Evolutionary conservation across 1,140 invertebrate genomes (phyloP).

Genomic region (Brachystomella parvula): DNA sequence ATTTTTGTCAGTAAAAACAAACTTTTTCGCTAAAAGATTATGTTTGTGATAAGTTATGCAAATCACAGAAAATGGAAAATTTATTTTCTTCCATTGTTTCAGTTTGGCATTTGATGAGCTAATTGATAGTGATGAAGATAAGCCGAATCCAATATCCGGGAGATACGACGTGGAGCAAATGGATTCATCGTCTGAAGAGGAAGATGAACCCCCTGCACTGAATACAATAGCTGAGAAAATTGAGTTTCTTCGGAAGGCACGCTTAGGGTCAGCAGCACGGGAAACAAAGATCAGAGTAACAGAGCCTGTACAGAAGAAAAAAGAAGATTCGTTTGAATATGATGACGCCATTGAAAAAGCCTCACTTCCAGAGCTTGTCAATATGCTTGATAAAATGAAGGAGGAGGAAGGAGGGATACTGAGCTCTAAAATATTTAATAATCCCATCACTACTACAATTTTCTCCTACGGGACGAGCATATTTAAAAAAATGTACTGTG

Average conservation of each 20-base stretch:
- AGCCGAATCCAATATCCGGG: not conserved
- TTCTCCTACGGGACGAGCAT: not conserved
- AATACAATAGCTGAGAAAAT: not conserved
- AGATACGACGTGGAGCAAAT: not conserved
- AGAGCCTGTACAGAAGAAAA: not conserved
- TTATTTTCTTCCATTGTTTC: not conserved
- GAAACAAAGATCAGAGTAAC: not conserved
- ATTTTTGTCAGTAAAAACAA: too few species aligned
- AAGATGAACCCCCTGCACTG: not conserved
- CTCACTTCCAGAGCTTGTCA: not conserved
- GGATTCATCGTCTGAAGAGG: not conserved
- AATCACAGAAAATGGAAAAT: too few species aligned
- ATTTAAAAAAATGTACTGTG: conserved; percentile 1
- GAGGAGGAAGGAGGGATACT: not conserved
- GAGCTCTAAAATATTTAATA: not conserved
- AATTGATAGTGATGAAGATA: not conserved
- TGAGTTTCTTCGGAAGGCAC: not conserved
- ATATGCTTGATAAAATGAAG: not conserved
- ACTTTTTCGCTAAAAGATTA: too few species aligned
- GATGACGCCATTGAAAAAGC: not conserved
- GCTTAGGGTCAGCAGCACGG: not conserved
- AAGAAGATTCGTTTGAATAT: not conserved
- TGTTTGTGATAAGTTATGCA: too few species aligned
- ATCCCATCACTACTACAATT: not conserved
- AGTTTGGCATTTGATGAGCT: not conserved